Conservation (phyloP, 2,113 vertebrate species). For the Orcinus orca region DNA sequence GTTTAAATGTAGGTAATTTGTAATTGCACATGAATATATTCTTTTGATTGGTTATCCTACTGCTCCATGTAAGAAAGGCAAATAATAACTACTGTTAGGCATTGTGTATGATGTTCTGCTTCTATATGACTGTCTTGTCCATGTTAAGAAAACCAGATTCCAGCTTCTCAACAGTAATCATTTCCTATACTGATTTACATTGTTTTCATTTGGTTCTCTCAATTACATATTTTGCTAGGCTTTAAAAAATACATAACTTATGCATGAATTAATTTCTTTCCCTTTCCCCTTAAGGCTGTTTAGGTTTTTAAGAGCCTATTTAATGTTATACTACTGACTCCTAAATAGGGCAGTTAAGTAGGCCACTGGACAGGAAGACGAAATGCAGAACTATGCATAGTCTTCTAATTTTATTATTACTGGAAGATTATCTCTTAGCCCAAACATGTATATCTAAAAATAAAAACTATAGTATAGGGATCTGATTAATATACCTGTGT, state of each 20-base stretch:
- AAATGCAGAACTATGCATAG: background rate
- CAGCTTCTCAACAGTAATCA: background rate
- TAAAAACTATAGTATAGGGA: background rate
- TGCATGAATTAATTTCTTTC: background rate
- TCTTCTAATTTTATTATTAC: constrained; percentile 1
- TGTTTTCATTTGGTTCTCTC: background rate
- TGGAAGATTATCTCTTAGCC: background rate
- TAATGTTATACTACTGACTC: background rate
- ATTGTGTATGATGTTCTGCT: background rate
- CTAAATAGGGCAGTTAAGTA: constrained; percentile 1
- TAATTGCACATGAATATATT: background rate
- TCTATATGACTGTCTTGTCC: background rate
- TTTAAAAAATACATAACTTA: background rate
- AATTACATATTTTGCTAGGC: background rate
- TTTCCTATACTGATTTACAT: background rate
- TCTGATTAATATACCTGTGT: background rate
- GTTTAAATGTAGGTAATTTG: background rate
- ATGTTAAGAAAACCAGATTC: background rate
- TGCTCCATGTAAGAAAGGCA: background rate
- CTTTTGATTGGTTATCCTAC: background rate
- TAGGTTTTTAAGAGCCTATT: background rate
- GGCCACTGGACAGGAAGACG: background rate
- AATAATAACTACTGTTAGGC: background rate
- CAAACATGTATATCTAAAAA: background rate
- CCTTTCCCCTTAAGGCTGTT: background rate